phyloP scores from a whole-genome alignment of 2,888 invertebrate species.

The Chymomyza caudatula region DNA sequence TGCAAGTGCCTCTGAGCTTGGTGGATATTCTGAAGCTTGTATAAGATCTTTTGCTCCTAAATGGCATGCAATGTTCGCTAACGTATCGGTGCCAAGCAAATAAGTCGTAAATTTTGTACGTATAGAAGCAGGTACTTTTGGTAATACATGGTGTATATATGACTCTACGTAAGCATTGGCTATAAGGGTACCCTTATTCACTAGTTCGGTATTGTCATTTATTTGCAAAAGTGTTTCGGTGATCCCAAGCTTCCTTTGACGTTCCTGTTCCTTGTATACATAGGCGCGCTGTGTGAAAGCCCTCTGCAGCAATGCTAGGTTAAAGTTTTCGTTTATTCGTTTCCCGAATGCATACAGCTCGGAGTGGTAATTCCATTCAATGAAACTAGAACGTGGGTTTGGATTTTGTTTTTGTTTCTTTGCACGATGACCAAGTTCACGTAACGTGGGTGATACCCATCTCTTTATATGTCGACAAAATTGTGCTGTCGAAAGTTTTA shows the following conservation, averaged over 20 bases:
- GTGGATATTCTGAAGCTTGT: slow-evolving; percentile 84
- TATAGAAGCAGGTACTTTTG: slow-evolving; percentile 87
- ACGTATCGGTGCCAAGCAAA: slow-evolving; percentile 73
- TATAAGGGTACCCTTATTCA: slow-evolving; percentile 83
- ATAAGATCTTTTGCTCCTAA: slow-evolving; percentile 92
- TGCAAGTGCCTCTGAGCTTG: slow-evolving; percentile 81
- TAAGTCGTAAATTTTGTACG: slow-evolving; percentile 83
- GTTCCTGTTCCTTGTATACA: slow-evolving; percentile 84
- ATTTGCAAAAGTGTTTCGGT: slow-evolving; percentile 80
- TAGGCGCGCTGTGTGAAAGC: slow-evolving; percentile 91
- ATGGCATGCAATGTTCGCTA: slow-evolving; percentile 85
- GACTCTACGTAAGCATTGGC: slow-evolving; percentile 83
- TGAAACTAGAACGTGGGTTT: slow-evolving; percentile 81
- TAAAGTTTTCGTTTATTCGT: slow-evolving; percentile 90
- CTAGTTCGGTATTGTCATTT: slow-evolving; percentile 84
- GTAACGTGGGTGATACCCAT: slow-evolving; percentile 85
- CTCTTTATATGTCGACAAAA: slow-evolving; percentile 76
- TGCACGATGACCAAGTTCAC: slow-evolving; percentile 81
- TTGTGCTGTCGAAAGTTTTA: slow-evolving; percentile 7
- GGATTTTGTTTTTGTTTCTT: slow-evolving; percentile 80
- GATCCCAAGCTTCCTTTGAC: slow-evolving; percentile 85
- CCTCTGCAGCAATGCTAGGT: slow-evolving; percentile 83
- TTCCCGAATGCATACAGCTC: slow-evolving; percentile 93
- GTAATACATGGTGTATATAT: slow-evolving; percentile 85
- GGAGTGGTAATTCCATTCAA: slow-evolving; percentile 93